These are phyloP conservation scores for Teleogryllus occipitalis DNA, from an alignment of 1,140 invertebrate genomes.

Conservation along the genomic window DNA sequence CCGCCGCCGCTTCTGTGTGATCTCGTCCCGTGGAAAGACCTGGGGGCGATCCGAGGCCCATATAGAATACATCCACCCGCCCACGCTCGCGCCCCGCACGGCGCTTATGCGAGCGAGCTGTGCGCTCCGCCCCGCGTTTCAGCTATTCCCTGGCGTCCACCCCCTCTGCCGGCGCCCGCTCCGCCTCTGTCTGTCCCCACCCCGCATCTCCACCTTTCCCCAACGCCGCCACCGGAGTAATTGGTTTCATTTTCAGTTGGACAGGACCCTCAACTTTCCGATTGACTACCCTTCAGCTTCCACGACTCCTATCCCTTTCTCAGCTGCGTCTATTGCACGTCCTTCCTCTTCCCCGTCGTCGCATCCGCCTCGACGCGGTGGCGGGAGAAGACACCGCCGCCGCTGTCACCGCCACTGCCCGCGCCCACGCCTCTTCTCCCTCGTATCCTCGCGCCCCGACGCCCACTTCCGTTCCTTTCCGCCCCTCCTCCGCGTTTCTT, in stretches of 20 bases:
- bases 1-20: background rate
- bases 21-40: background rate
- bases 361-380: background rate
- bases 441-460: too few relatives aligned
- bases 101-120: background rate
- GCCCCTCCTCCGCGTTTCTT: too few relatives aligned
- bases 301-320: background rate
- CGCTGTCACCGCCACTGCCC: too few relatives aligned
- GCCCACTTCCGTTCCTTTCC: too few relatives aligned
- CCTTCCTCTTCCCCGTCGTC: background rate
- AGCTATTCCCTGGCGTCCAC: too few relatives aligned
- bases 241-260: constrained; percentile 4
- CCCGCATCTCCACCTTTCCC: background rate
- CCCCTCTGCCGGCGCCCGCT: too few relatives aligned
- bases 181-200: background rate
- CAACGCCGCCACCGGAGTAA: background rate
- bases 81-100: background rate
- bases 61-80: background rate
- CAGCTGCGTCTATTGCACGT: too few relatives aligned
- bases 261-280: constrained; percentile 3
- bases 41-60: background rate
- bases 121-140: background rate
- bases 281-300: constrained; percentile 3
- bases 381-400: background rate
- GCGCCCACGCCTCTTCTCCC: too few relatives aligned